Conservation (phyloP, 2,888 invertebrate species). For the Drepanosiphum platanoidis region DNA sequence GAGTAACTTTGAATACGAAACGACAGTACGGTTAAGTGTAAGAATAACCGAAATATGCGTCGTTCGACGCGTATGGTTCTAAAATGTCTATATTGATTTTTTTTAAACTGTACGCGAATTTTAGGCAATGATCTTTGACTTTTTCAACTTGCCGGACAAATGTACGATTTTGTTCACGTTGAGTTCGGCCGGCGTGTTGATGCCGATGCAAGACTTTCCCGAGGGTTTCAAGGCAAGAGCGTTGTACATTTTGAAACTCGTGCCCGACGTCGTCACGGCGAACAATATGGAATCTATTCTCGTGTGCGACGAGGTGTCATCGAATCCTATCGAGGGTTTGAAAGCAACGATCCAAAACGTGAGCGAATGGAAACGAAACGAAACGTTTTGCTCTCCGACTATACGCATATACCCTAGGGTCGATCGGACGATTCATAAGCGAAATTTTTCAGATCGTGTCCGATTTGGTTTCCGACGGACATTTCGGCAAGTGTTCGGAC, state of each 20-base stretch:
- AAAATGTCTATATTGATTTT: neutral
- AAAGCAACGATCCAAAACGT: slow-evolving; percentile 76
- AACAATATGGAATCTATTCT: slow-evolving; percentile 72
- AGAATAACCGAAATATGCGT: no score
- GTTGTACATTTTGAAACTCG: slow-evolving; percentile 80
- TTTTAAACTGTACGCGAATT: neutral
- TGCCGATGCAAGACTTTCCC: slow-evolving; percentile 75
- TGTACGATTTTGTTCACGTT: slow-evolving; percentile 73
- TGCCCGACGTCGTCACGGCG: slow-evolving; percentile 73
- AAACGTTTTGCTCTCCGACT: neutral
- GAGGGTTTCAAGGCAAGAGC: slow-evolving; percentile 74
- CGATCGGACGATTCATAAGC: no score
- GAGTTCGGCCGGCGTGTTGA: slow-evolving; percentile 74
- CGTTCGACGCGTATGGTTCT: no score
- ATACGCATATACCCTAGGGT: neutral
- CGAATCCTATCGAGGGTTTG: slow-evolving; percentile 77
- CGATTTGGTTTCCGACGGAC: neutral
- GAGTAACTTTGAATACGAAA: neutral
- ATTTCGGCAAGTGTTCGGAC: neutral
- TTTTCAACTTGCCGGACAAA: slow-evolving; percentile 69
- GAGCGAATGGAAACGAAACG: slow-evolving; percentile 29
- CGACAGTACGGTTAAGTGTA: no score
- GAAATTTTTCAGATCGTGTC: neutral
- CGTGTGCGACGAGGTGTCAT: slow-evolving; percentile 78
- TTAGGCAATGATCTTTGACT: slow-evolving; percentile 71